Evolutionary conservation across 2,888 invertebrate genomes (phyloP).

Genomic region (Galerucella pusilla): DNA sequence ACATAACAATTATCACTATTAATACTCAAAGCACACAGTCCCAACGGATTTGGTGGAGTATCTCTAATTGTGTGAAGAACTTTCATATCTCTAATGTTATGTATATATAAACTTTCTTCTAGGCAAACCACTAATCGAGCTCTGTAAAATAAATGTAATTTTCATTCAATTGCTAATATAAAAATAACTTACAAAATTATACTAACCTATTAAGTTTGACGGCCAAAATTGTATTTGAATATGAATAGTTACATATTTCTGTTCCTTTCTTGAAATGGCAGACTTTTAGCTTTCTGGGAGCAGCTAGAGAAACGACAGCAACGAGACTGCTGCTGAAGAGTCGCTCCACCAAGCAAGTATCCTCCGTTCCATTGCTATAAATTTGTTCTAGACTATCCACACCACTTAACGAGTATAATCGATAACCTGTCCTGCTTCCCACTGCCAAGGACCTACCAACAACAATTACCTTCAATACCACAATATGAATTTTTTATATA

Average conservation of each 20-base stretch:
- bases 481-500: no score
- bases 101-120: conserved; percentile 97
- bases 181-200: no score
- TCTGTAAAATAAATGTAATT: conserved; percentile 47
- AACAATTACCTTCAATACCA: not conserved
- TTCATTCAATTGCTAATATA: no score
- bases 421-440: conserved; percentile 91
- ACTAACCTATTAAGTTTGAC: conserved; percentile 88
- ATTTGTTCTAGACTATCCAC: conserved; percentile 90
- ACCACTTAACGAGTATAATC: conserved; percentile 84
- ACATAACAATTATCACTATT: conserved; percentile 92
- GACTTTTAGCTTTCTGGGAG: conserved; percentile 91
- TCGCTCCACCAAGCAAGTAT: conserved; percentile 92
- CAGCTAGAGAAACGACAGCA: conserved; percentile 91
- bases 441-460: conserved; percentile 85
- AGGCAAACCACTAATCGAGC: conserved; percentile 92
- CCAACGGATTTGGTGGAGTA: conserved; percentile 94
- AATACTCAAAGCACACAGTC: conserved; percentile 88
- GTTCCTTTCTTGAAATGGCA: conserved; percentile 98
- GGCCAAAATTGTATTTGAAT: conserved; percentile 93
- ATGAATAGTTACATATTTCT: conserved; percentile 97
- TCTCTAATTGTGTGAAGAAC: conserved; percentile 98
- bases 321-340: conserved; percentile 97
- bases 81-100: conserved; percentile 98
- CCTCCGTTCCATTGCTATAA: conserved; percentile 86